phyloP scores from a whole-genome alignment of 1,140 invertebrate species.

The Mercenaria mercenaria region DNA sequence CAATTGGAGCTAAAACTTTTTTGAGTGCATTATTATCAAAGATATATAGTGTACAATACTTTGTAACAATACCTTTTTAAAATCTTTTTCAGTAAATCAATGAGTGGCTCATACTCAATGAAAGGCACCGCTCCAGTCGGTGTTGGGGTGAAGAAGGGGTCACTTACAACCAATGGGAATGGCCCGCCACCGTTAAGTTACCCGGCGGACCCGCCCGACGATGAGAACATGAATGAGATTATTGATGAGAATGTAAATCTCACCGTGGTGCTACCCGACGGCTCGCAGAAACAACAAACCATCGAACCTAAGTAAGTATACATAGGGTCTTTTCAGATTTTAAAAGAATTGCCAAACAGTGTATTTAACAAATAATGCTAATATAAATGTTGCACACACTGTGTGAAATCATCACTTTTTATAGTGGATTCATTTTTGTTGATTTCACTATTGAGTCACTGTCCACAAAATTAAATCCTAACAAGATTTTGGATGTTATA shows the following conservation, averaged over 20 bases:
- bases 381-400: background rate
- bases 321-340: background rate
- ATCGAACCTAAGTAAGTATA: slow-evolving; percentile 90
- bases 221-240: slow-evolving; percentile 88
- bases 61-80: no score
- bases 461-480: no score
- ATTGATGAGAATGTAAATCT: slow-evolving; percentile 92
- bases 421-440: no score
- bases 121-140: slow-evolving; percentile 45
- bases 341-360: background rate
- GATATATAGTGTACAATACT: no score
- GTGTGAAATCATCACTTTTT: background rate
- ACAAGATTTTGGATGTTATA: no score
- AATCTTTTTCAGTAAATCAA: slow-evolving; percentile 59
- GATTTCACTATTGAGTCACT: no score
- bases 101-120: slow-evolving; percentile 67
- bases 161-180: slow-evolving; percentile 72
- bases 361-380: no score
- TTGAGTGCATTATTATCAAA: no score
- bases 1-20: no score
- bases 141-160: slow-evolving; percentile 43
- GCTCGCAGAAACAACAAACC: slow-evolving; percentile 89
- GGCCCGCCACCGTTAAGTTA: slow-evolving; percentile 73
- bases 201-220: slow-evolving; percentile 77
- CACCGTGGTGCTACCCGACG: slow-evolving; percentile 90